These are phyloP conservation scores for Epicampocera succincta DNA, from an alignment of 2,888 invertebrate species.

Conservation along the genomic window DNA sequence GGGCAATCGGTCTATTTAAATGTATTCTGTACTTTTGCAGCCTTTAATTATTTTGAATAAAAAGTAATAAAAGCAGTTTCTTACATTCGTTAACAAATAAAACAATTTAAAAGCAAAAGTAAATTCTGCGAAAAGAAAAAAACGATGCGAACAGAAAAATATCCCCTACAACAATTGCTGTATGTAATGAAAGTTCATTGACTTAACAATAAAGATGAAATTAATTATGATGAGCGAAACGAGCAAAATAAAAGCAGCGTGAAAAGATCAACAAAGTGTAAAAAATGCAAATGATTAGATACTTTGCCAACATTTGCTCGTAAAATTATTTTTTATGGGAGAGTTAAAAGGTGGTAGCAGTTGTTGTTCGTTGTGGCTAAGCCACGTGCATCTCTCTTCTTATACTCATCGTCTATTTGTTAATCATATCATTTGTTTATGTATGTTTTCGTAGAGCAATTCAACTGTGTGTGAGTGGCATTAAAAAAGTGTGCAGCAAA, in stretches of 20 bases:
- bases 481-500: too few species aligned
- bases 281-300: background rate
- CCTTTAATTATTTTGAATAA: too few species aligned
- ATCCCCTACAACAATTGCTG: background rate
- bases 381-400: background rate
- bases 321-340: too few species aligned
- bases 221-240: slow-evolving; percentile 5
- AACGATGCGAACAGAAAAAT: background rate
- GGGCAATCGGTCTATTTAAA: too few species aligned
- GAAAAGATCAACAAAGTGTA: slow-evolving; percentile 40
- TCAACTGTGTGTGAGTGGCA: too few species aligned
- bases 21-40: too few species aligned
- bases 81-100: background rate
- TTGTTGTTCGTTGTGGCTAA: background rate
- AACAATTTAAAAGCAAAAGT: background rate
- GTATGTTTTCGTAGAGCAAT: slow-evolving; percentile 7
- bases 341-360: background rate
- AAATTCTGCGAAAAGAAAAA: background rate
- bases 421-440: slow-evolving; percentile 27
- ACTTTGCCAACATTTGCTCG: too few species aligned
- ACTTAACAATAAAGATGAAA: slow-evolving; percentile 36
- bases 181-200: slow-evolving; percentile 59
- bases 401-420: background rate
- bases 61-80: too few species aligned
- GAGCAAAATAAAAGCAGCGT: slow-evolving; percentile 24